Percentiles rank a stretch among this genome's conserved stretches.
phyloP scores from a whole-genome alignment of 2,888 invertebrate genomes.

The Ophion obscuratus region DNA sequence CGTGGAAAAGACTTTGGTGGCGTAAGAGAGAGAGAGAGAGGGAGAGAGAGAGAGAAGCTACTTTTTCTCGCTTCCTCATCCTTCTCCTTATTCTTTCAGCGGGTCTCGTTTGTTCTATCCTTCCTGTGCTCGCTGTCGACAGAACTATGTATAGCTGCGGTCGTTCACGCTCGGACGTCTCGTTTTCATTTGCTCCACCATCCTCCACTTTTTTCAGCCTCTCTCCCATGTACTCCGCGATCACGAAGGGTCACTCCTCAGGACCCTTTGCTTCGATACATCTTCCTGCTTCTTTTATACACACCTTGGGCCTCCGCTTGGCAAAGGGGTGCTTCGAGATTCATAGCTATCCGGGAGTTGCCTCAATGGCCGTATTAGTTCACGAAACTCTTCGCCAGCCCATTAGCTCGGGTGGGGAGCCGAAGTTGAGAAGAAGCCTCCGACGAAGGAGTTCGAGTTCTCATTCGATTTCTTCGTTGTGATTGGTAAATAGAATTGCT shows the following conservation, averaged over 20 bases:
- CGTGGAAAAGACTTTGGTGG: slow-evolving; percentile 53
- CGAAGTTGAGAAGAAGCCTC: not conserved
- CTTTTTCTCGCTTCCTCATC: slow-evolving; percentile 18
- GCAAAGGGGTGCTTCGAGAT: not conserved
- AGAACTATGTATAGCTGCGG: slow-evolving; percentile 11
- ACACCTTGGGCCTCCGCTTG: not conserved
- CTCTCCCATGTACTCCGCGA: slow-evolving; percentile 8
- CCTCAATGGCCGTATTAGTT: not conserved
- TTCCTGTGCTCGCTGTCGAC: slow-evolving; percentile 20
- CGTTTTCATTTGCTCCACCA: slow-evolving; percentile 26
- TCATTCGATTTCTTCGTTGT: slow-evolving; percentile 34
- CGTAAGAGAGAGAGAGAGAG: slow-evolving; percentile 1
- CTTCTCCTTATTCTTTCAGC: slow-evolving; percentile 10
- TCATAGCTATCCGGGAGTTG: not conserved
- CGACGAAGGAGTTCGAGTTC: not conserved
- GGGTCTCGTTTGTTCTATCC: slow-evolving; percentile 18
- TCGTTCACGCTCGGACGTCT: slow-evolving; percentile 22
- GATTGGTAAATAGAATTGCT: slow-evolving; percentile 39
- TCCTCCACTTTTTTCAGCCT: slow-evolving; percentile 8
- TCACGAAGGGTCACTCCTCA: slow-evolving; percentile 30
- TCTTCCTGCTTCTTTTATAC: slow-evolving; percentile 14
- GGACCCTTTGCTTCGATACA: slow-evolving; percentile 7
- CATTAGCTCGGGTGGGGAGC: too few species aligned
- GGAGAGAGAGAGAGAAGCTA: not conserved
- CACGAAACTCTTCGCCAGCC: not conserved